Base-by-base conservation (phyloP, 1,140 invertebrate species). In the Bombus sibiricus region DNA sequence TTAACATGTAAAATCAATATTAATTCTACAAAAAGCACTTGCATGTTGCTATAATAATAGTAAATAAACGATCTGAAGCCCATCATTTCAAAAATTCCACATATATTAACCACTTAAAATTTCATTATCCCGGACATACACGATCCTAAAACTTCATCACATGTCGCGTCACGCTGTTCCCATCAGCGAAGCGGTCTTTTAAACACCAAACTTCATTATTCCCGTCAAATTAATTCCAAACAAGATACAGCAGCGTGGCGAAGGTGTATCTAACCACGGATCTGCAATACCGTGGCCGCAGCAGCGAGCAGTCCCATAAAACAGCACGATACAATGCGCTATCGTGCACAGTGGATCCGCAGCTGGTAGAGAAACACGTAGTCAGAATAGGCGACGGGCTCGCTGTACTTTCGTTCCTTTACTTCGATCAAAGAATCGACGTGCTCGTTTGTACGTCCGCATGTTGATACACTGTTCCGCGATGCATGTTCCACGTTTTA, bases 351-450 rank as follows among this genome's bases (percentile, higher is more conserved):
- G 53, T 83, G 82, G 43, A 78, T 71, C 74, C 47, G 66, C 82
- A 34, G 47, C 64, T 78, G 74, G 74, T 28, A 66, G 43, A 80
- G n/a, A 62, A 64, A 62, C 74, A 41, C 34, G n/a, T 39, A n/a
- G 25, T 22, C 47, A 75, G 66, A 84, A 66, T 57, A 62, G 77
- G 86, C 69, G 84, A 88, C 59, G 34, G 13, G 37, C 57, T 59
- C 72, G 68, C 6, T 28, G 87, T 66, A 80, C 79, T 64, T 81
- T 34, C 64, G 43, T 77, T 83, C 73, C 34, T 39, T 80, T 88
- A 47, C 53, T 64, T 74, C 83, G 79, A 88, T 83, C 79, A 74
- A 81, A 81, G 75, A 59, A 71, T 80, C 88, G 87, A 73, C 75
- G 59, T 75, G 74, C 74, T 73, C 64, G 76, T 85, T 87, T 86